Percentiles rank a stretch among this genome's conserved stretches.
Conservation (phyloP, 2,797 vertebrate genomes). For the Eremophila alpestris region DNA sequence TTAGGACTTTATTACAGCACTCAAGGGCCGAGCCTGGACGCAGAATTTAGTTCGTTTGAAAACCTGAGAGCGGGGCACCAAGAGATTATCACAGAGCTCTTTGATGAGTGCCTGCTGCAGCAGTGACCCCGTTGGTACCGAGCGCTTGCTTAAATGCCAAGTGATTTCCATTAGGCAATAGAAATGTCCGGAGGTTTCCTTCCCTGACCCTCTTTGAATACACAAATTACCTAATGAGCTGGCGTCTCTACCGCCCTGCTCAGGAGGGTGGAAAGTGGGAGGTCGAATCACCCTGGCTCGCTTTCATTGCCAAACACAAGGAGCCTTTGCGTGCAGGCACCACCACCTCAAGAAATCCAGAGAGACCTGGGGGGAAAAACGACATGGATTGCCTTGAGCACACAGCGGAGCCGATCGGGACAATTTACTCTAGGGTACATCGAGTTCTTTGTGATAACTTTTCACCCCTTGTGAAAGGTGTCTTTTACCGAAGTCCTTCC, state of each 20-base stretch:
- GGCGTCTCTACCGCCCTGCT: not conserved
- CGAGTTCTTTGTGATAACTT: not conserved
- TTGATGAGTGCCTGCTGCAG: not conserved
- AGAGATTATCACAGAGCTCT: not conserved
- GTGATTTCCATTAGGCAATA: not conserved
- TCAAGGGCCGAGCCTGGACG: not conserved
- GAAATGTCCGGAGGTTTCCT: not conserved
- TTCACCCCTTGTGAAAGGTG: not conserved
- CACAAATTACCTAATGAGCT: slow-evolving; percentile 25
- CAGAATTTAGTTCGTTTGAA: not conserved
- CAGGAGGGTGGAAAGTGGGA: not conserved
- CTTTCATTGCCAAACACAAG: not conserved
- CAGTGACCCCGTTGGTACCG: not conserved
- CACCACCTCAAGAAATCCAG: not conserved
- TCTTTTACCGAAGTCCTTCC: not conserved
- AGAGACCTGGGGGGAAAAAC: not conserved
- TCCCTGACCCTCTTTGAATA: not conserved
- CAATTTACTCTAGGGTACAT: not conserved
- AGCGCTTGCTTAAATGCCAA: not conserved
- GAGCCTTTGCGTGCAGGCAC: not conserved
- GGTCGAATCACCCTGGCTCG: not conserved
- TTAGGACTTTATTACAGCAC: not conserved
- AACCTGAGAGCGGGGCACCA: not conserved
- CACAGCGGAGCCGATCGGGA: not conserved
- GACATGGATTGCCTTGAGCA: not conserved